Percentiles rank a stretch among this genome's conserved stretches.
These are phyloP conservation scores for Epizoanthus ramosus DNA, from an alignment of 92 coral and sea anemone species.

Conservation along the genomic window DNA sequence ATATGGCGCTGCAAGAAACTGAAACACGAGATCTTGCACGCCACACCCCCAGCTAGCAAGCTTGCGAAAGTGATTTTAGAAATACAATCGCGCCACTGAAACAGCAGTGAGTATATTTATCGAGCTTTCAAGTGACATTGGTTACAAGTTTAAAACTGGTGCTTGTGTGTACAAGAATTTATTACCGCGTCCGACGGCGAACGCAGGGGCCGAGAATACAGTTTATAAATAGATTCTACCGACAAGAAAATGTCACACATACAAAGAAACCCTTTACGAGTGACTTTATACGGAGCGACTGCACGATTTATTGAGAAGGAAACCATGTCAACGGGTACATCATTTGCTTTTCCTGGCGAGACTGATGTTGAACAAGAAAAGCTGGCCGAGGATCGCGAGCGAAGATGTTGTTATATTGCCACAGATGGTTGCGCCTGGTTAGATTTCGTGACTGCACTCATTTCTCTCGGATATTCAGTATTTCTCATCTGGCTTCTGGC, in stretches of 20 bases:
- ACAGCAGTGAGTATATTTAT: not conserved
- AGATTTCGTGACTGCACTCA: conserved; percentile 18
- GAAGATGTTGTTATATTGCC: not conserved
- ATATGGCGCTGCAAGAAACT: conserved; percentile 6
- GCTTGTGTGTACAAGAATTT: too few relatives aligned
- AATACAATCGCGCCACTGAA: not conserved
- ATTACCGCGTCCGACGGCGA: too few relatives aligned
- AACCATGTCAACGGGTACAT: conserved; percentile 25
- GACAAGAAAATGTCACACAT: not conserved
- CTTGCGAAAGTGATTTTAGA: not conserved
- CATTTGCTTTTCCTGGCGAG: conserved; percentile 25
- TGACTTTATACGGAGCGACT: conserved; percentile 30
- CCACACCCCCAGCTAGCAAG: not conserved
- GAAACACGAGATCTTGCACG: conserved; percentile 15
- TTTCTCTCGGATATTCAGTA: conserved; percentile 24
- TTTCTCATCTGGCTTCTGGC: conserved; percentile 40
- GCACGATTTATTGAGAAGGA: conserved; percentile 35
- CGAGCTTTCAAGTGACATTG: too few relatives aligned
- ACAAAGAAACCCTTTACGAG: conserved; percentile 35
- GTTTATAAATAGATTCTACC: not conserved
- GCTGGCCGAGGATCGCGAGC: not conserved
- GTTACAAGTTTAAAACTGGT: too few relatives aligned
- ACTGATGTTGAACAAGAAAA: conserved; percentile 6
- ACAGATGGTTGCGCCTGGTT: conserved; percentile 26
- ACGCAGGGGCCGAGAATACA: too few relatives aligned